Conservation (phyloP, 2,888 invertebrate species). For the Osmoderma eremita region DNA sequence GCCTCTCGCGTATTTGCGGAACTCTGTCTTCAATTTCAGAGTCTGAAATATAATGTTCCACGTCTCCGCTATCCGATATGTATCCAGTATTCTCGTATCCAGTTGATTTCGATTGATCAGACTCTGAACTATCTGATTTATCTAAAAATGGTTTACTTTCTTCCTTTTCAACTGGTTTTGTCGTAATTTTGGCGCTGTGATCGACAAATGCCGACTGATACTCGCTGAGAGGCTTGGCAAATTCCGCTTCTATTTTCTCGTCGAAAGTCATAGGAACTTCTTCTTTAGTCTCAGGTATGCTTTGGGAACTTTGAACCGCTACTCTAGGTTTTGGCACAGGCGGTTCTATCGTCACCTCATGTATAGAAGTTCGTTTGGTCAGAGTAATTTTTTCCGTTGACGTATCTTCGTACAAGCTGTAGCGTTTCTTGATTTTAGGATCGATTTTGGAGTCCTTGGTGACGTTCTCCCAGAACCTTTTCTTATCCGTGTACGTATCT, state of each 20-base stretch:
- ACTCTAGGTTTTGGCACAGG: constrained; percentile 64
- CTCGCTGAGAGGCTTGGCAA: constrained; percentile 51
- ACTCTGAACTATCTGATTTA: constrained; percentile 60
- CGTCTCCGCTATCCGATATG: constrained; percentile 62
- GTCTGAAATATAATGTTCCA: constrained; percentile 62
- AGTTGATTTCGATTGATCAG: constrained; percentile 56
- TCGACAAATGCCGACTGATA: constrained; percentile 60
- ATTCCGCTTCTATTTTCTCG: constrained; percentile 43
- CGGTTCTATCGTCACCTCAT: constrained; percentile 55
- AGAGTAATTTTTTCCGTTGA: constrained; percentile 51
- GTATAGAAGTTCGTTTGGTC: constrained; percentile 58
- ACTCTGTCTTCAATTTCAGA: constrained; percentile 63
- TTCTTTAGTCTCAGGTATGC: constrained; percentile 40
- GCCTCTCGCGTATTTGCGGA: constrained; percentile 61
- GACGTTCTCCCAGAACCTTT: constrained; percentile 67
- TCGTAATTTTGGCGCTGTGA: constrained; percentile 47
- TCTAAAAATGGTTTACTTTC: constrained; percentile 45
- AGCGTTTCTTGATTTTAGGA: constrained; percentile 53
- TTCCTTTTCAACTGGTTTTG: constrained; percentile 39
- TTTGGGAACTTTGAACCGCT: constrained; percentile 49
- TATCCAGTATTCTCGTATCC: constrained; percentile 61
- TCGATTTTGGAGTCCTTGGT: constrained; percentile 54
- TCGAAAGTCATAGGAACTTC: constrained; percentile 33
- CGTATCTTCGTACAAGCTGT: constrained; percentile 56
- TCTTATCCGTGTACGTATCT: constrained; percentile 64